These are phyloP conservation scores for Callitettix versicolor DNA, from an alignment of 1,140 invertebrate genomes.

Conservation along the genomic window DNA sequence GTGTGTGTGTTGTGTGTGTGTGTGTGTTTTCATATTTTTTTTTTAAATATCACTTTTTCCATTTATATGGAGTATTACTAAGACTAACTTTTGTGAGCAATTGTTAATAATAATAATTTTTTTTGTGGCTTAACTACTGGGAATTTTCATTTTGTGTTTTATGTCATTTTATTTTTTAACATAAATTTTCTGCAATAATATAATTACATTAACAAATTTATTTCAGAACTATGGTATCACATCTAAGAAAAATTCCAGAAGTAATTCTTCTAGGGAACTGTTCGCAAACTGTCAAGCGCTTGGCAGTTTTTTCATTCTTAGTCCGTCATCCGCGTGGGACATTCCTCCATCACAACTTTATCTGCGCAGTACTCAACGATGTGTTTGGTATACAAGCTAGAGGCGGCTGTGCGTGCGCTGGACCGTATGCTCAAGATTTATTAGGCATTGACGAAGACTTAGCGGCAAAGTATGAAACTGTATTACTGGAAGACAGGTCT, in stretches of 20 bases:
- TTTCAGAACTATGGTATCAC: slow-evolving; percentile 59
- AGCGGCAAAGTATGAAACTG: slow-evolving; percentile 61
- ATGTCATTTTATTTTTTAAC: too few relatives aligned
- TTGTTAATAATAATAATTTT: too few relatives aligned
- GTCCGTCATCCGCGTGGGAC: slow-evolving; percentile 67
- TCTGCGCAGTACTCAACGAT: slow-evolving; percentile 79
- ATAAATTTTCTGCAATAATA: too few relatives aligned
- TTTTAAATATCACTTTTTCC: too few relatives aligned
- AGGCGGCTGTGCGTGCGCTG: slow-evolving; percentile 74
- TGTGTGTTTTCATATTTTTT: too few relatives aligned
- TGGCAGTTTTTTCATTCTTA: slow-evolving; percentile 80
- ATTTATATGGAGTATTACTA: too few relatives aligned
- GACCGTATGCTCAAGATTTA: slow-evolving; percentile 74
- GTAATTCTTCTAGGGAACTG: slow-evolving; percentile 68
- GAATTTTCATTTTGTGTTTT: too few relatives aligned
- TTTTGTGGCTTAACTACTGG: too few relatives aligned
- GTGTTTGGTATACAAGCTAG: slow-evolving; percentile 85
- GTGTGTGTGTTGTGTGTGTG: too few relatives aligned
- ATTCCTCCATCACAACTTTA: slow-evolving; percentile 84
- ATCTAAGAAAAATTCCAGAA: slow-evolving; percentile 63
- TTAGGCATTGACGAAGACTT: slow-evolving; percentile 70
- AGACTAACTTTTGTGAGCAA: too few relatives aligned
- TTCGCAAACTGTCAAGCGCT: slow-evolving; percentile 46
- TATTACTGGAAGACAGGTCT: slow-evolving; percentile 64
- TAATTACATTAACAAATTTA: too few relatives aligned